Evolutionary conservation across 1,140 invertebrate genomes (phyloP), one percentile per base, ranked within the genome.

Genomic region (Macrostomum lignano): DNA sequence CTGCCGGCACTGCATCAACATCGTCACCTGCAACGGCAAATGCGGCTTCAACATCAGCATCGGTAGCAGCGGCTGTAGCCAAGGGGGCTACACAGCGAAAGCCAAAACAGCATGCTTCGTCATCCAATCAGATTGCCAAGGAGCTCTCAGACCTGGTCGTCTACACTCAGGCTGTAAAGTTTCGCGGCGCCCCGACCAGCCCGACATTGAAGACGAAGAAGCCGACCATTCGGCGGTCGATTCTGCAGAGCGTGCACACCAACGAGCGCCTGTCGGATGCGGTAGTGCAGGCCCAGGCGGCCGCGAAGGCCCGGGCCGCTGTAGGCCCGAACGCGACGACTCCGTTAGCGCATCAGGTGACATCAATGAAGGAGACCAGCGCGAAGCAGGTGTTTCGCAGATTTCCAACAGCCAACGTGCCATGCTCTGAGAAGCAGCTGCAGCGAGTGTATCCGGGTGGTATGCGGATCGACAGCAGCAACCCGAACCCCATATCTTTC

Each of bases 91-190:
- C 53, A 36, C n/a, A n/a, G n/a, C n/a, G n/a, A n/a, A n/a, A n/a
- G n/a, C n/a, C n/a, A n/a, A n/a, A n/a, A n/a, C n/a, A n/a, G n/a
- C n/a, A n/a, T n/a, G n/a, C n/a, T n/a, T n/a, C n/a, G n/a, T n/a
- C n/a, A n/a, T 44, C 49, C 40, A 76, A 72, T 45, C 77, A 84
- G 51, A 81, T 88, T 29, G 77, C 81, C 0, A 72, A 74, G 39
- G 82, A 88, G 51, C 60, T 91, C 0, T 88, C 79, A 0, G 81
- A 88, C 52, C 64, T 91, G 33, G 77, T 91, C n/a, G 72, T 81
- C 30, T 93, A 93, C 57, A 66, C 82, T 4, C 67, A 68, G 43
- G 79, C 81, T 2, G 81, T 86, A 36, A 91, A 91, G 58, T 93
- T 91, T 49, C 70, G 75, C n/a, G n/a, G n/a, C n/a, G n/a, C n/a